These are phyloP conservation scores for Ecdyonurus torrentis DNA, from an alignment of 2,888 invertebrate species.

Conservation along the genomic window DNA sequence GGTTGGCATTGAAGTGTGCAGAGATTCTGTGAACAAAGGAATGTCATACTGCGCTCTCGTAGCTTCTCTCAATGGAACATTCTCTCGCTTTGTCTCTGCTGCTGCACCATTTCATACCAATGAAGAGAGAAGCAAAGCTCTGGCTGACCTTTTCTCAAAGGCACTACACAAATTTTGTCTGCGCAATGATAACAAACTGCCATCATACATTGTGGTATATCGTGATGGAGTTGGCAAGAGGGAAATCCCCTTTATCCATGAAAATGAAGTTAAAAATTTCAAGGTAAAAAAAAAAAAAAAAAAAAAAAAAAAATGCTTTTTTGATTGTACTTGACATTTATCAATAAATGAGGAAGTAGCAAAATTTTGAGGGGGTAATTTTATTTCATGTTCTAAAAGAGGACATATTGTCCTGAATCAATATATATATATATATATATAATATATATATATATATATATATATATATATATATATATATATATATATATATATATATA, in stretches of 20 bases:
- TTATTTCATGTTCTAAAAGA: too few species aligned
- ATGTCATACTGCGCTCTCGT: conserved; percentile 32
- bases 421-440: too few species aligned
- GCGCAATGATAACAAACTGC: conserved; percentile 28
- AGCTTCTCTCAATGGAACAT: conserved; percentile 24
- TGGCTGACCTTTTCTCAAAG: conserved; percentile 41
- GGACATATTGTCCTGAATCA: too few species aligned
- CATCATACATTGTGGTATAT: conserved; percentile 61
- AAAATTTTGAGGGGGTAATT: too few species aligned
- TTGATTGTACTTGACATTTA: too few species aligned
- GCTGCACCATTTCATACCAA: conserved; percentile 57
- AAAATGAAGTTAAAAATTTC: conserved; percentile 69
- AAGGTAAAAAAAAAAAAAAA: too few species aligned
- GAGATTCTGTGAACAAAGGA: conserved; percentile 49
- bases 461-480: too few species aligned
- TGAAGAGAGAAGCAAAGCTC: conserved; percentile 57
- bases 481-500: too few species aligned
- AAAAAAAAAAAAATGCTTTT: too few species aligned
- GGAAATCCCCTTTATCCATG: conserved; percentile 58
- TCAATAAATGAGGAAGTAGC: too few species aligned
- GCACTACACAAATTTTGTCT: conserved; percentile 36
- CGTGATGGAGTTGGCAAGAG: conserved; percentile 93
- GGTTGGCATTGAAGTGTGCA: conserved; percentile 77
- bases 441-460: too few species aligned
- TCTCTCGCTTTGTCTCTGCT: conserved; percentile 41